Percentiles rank a stretch among this genome's conserved stretches.
phyloP scores from a whole-genome alignment of 53 echinoderm and acorn worm species.

The Antedon mediterranea region DNA sequence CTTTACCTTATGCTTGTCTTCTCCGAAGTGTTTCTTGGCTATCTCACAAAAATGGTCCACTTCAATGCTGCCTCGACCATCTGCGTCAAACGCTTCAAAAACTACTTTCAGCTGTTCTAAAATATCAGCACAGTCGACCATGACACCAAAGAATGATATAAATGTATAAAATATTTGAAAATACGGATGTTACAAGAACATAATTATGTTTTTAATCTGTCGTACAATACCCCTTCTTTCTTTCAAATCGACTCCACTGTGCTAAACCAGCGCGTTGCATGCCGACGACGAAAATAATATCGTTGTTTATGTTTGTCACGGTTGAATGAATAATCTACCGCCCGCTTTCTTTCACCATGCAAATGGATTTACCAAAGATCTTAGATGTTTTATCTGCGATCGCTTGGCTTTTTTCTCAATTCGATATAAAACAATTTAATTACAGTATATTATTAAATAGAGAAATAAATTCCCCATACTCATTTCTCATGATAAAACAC shows the following conservation, averaged over 20 bases:
- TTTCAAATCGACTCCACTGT: too few species aligned
- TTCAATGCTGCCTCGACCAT: conserved; percentile 32
- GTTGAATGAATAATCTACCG: neutral
- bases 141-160: neutral
- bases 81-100: conserved; percentile 62
- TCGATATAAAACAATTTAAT: too few species aligned
- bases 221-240: too few species aligned
- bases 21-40: conserved; percentile 41
- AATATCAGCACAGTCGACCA: neutral
- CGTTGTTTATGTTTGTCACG: neutral
- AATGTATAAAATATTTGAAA: neutral
- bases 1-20: conserved; percentile 42
- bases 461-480: too few species aligned
- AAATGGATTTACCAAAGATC: too few species aligned
- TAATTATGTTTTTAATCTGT: neutral
- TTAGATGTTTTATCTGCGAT: too few species aligned
- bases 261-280: neutral
- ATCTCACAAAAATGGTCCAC: conserved; percentile 35
- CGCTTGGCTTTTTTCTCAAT: too few species aligned
- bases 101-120: conserved; percentile 9
- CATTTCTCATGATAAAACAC: too few species aligned
- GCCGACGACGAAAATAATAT: neutral
- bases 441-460: too few species aligned
- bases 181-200: neutral
- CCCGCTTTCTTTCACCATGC: too few species aligned